Conservation (phyloP, 2,113 vertebrate genomes). For the Vulpes vulpes region DNA sequence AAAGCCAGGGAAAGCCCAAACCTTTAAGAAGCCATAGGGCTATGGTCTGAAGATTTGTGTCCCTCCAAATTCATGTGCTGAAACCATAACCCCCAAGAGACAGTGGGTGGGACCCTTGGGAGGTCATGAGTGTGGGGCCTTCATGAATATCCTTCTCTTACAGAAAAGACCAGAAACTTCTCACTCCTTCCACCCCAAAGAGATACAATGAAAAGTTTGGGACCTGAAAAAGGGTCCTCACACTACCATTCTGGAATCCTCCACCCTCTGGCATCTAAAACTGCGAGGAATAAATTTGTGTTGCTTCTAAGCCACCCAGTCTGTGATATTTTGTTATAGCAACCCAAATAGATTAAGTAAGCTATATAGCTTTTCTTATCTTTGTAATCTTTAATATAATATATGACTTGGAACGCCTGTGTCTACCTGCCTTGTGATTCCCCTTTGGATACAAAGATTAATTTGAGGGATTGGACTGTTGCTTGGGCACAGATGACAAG, state of each 20-base stretch:
- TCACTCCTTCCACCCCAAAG: not conserved
- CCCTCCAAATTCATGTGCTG: not conserved
- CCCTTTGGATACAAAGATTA: not conserved
- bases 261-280: not conserved
- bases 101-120: not conserved
- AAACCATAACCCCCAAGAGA: not conserved
- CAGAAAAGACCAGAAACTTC: not conserved
- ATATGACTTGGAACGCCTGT: not conserved
- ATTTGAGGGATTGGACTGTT: not conserved
- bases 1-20: not conserved
- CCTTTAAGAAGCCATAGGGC: not conserved
- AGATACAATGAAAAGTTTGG: not conserved
- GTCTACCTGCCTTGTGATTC: not conserved
- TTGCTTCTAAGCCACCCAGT: not conserved
- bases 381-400: not conserved
- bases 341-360: not conserved
- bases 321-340: not conserved
- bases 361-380: not conserved
- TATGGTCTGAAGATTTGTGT: not conserved
- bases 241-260: not conserved
- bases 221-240: not conserved
- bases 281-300: not conserved
- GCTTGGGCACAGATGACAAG: conserved; percentile 13
- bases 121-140: not conserved
- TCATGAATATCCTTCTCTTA: not conserved